A percentile compares a stretch with the other conserved stretches of the same genome.
These are phyloP conservation scores for Malthinus seriepunctatus DNA, from an alignment of 2,888 invertebrate species.

Conservation along the genomic window DNA sequence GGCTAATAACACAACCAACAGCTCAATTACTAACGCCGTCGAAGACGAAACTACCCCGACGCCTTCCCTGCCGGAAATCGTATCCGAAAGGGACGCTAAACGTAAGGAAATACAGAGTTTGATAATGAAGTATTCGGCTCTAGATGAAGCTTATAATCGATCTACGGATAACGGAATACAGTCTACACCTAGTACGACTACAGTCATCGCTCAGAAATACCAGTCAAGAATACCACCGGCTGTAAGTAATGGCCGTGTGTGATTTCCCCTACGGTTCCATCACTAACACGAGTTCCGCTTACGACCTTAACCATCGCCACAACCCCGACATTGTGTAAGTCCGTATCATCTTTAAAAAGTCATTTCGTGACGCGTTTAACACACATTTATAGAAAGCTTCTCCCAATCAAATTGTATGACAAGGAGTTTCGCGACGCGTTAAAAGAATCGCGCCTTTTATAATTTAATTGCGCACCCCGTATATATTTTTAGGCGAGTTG, in stretches of 20 bases:
- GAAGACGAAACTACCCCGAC: slow-evolving; percentile 57
- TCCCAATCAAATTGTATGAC: too few relatives aligned
- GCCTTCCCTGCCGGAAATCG: slow-evolving; percentile 59
- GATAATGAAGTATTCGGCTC: slow-evolving; percentile 79
- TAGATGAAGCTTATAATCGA: slow-evolving; percentile 70
- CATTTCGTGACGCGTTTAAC: neutral
- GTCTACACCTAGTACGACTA: slow-evolving; percentile 40
- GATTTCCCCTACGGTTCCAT: slow-evolving; percentile 35
- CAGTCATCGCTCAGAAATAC: slow-evolving; percentile 50
- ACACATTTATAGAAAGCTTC: too few relatives aligned
- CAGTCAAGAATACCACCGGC: slow-evolving; percentile 44
- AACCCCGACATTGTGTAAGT: slow-evolving; percentile 41
- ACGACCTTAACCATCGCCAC: slow-evolving; percentile 34
- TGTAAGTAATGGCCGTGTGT: slow-evolving; percentile 50
- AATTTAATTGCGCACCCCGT: too few relatives aligned
- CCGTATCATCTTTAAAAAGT: slow-evolving; percentile 11
- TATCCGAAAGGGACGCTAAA: slow-evolving; percentile 75
- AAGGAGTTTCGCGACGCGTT: too few relatives aligned
- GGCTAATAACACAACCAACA: neutral
- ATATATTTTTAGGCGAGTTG: too few relatives aligned
- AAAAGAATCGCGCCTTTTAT: too few relatives aligned
- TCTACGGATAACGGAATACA: slow-evolving; percentile 50
- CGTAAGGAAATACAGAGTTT: slow-evolving; percentile 83
- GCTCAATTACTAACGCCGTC: slow-evolving; percentile 25
- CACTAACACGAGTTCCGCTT: slow-evolving; percentile 42